Percentiles rank a stretch among this genome's conserved stretches.
These are phyloP conservation scores for Diarsia brunnea DNA, from an alignment of 2,888 invertebrate genomes.

Conservation along the genomic window DNA sequence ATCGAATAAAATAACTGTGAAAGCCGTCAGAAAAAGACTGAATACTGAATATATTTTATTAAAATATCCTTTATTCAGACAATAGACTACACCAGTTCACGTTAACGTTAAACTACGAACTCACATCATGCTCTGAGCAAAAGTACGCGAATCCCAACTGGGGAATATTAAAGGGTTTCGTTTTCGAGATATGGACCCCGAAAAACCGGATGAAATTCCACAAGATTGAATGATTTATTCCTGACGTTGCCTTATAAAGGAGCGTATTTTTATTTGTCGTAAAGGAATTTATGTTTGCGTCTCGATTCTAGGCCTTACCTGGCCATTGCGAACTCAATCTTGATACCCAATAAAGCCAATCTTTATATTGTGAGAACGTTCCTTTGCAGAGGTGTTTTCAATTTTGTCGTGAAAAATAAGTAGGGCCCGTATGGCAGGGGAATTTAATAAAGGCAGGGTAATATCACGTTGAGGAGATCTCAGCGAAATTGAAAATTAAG, in stretches of 20 bases:
- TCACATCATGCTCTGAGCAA: slow-evolving; percentile 33
- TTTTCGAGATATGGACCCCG: slow-evolving; percentile 56
- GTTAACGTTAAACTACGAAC: slow-evolving; percentile 36
- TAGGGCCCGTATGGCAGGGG: slow-evolving; percentile 73
- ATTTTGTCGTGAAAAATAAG: slow-evolving; percentile 85
- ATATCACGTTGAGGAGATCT: slow-evolving; percentile 78
- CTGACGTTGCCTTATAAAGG: slow-evolving; percentile 74
- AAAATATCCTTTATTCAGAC: slow-evolving; percentile 25
- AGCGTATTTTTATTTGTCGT: slow-evolving; percentile 87
- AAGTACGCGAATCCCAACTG: slow-evolving; percentile 43
- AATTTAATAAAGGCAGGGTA: slow-evolving; percentile 84
- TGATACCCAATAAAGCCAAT: slow-evolving; percentile 84
- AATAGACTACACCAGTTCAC: slow-evolving; percentile 19
- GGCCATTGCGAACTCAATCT: slow-evolving; percentile 77
- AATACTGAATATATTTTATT: slow-evolving; percentile 45
- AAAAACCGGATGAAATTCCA: slow-evolving; percentile 71
- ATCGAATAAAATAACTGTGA: not conserved
- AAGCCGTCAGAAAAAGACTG: slow-evolving; percentile 2
- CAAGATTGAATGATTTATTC: slow-evolving; percentile 87
- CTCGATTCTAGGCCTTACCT: slow-evolving; percentile 75
- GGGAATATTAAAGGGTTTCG: slow-evolving; percentile 59
- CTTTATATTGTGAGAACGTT: slow-evolving; percentile 85
- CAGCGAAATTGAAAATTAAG: slow-evolving; percentile 84
- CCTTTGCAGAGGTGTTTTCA: slow-evolving; percentile 83
- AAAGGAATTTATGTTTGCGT: slow-evolving; percentile 85